Conservation (phyloP, 2,797 vertebrate genomes). For the Neosilurus hyrtlii region DNA sequence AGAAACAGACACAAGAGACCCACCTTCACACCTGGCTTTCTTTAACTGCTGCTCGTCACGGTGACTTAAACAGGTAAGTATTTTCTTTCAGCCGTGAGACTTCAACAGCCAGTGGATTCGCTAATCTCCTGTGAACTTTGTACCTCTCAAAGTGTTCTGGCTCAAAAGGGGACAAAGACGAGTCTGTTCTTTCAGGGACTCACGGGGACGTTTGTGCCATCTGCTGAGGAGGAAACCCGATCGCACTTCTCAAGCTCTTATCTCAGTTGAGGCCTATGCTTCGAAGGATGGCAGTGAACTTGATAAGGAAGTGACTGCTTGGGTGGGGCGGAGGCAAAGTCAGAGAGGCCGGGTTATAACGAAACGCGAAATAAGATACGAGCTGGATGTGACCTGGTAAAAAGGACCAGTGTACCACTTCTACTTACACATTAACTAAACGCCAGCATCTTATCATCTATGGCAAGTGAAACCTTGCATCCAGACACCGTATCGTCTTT, state of each 20-base stretch:
- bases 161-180: constrained; percentile 9
- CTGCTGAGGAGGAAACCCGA: constrained; percentile 27
- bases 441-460: not conserved
- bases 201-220: not conserved
- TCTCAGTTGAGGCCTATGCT: not conserved
- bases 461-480: not conserved
- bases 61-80: constrained; percentile 20
- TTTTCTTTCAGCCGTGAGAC: constrained; percentile 43
- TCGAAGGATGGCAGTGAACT: constrained; percentile 2
- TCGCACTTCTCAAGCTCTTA: not conserved
- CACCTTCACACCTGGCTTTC: constrained; percentile 45
- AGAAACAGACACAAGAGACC: constrained; percentile 30
- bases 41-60: constrained; percentile 24
- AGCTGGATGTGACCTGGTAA: not conserved
- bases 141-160: constrained; percentile 32
- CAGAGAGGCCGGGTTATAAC: not conserved
- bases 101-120: constrained; percentile 21
- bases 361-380: not conserved
- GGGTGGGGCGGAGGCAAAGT: not conserved
- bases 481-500: not conserved
- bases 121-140: constrained; percentile 46
- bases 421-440: not conserved
- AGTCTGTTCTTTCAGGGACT: constrained; percentile 1
- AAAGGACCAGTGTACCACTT: not conserved
- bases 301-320: constrained; percentile 27